phyloP scores from a whole-genome alignment of 2,113 vertebrate species.

The Anolis carolinensis region DNA sequence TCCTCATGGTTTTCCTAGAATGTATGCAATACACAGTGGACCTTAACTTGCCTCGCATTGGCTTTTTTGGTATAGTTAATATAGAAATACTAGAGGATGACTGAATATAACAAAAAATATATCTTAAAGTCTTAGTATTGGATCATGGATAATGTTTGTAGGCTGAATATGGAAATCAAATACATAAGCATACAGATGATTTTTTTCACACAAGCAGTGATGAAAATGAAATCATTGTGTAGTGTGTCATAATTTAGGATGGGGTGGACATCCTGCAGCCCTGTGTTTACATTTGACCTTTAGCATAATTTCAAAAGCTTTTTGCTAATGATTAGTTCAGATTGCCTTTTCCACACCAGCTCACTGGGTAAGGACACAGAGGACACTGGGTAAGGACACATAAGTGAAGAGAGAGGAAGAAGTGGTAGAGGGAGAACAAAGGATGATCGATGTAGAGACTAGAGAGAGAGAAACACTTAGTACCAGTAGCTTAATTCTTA shows the following conservation, averaged over 20 bases:
- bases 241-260: background rate
- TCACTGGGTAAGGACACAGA: background rate
- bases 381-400: background rate
- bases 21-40: background rate
- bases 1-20: background rate
- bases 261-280: no score
- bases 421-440: background rate
- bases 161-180: conserved; percentile 12
- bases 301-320: no score
- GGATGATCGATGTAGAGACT: background rate
- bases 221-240: background rate
- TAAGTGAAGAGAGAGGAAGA: background rate
- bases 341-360: no score
- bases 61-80: background rate
- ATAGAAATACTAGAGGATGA: background rate
- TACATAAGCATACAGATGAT: background rate
- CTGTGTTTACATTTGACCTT: no score
- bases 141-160: background rate
- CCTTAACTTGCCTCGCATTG: background rate
- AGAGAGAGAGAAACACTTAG: background rate
- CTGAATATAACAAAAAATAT: background rate
- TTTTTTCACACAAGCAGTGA: background rate
- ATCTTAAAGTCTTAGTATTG: background rate
- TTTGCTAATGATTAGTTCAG: no score
- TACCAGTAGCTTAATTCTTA: background rate